Conservation (phyloP, 1,140 invertebrate genomes). For the Dysdera silvatica region DNA sequence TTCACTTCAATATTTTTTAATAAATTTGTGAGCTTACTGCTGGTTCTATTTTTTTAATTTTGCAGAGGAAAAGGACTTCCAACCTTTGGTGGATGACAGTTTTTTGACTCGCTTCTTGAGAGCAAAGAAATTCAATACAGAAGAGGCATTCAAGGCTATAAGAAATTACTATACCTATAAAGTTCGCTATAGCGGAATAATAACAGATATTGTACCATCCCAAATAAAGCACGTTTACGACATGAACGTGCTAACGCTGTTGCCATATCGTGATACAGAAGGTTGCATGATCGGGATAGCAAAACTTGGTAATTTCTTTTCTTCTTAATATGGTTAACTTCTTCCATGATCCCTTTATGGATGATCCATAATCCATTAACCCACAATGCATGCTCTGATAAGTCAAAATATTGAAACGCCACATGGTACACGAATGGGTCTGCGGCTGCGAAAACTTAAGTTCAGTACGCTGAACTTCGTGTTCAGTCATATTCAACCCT, state of each 20-base stretch:
- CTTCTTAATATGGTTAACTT: background rate
- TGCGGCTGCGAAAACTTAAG: too few species aligned
- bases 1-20: too few species aligned
- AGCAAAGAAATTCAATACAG: slow-evolving; percentile 18
- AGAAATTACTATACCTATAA: slow-evolving; percentile 13
- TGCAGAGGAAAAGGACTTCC: slow-evolving; percentile 1
- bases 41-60: background rate
- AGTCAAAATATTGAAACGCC: too few species aligned
- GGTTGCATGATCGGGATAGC: slow-evolving; percentile 1
- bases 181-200: background rate
- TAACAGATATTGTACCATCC: slow-evolving; percentile 7
- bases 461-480: too few species aligned
- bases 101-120: slow-evolving; percentile 16
- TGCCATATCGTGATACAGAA: slow-evolving; percentile 7
- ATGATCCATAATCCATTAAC: too few species aligned
- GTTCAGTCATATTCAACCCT: too few species aligned
- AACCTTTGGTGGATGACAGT: background rate
- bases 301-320: slow-evolving; percentile 13
- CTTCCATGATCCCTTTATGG: background rate
- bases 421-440: too few species aligned
- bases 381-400: too few species aligned
- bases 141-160: slow-evolving; percentile 4
- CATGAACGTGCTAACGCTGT: background rate
- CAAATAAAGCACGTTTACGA: slow-evolving; percentile 15
- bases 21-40: too few species aligned